Evolutionary conservation across 2,797 vertebrate species (phyloP).

Genomic region (Clarias laeviceps): DNA sequence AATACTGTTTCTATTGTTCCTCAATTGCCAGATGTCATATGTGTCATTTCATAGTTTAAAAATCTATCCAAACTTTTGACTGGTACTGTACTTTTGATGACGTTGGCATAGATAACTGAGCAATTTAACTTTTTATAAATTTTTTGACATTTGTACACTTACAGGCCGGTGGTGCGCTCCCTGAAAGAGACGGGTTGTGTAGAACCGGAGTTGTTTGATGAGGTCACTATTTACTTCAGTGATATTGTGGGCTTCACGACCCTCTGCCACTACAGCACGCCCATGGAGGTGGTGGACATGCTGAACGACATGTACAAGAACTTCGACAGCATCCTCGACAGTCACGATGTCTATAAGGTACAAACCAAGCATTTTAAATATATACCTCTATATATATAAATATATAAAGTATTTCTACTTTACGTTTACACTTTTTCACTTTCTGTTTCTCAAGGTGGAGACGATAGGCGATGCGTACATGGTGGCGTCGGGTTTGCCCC

Average conservation of each 20-base stretch:
- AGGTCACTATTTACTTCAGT: conserved; percentile 97
- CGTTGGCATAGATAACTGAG: not conserved
- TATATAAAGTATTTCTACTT: not conserved
- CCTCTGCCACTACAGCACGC: conserved; percentile 95
- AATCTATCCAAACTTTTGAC: too few relatives aligned
- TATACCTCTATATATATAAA: not conserved
- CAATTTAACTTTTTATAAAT: not conserved
- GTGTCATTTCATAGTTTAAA: too few relatives aligned
- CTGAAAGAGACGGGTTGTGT: conserved; percentile 92
- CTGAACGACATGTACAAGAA: conserved; percentile 96
- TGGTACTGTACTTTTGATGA: not conserved
- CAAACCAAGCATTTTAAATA: not conserved
- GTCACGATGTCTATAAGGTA: conserved; percentile 98
- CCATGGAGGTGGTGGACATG: conserved; percentile 98
- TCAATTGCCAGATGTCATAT: too few relatives aligned
- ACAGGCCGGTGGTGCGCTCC: conserved; percentile 91
- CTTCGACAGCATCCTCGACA: conserved; percentile 94
- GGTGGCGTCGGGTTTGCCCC: conserved; percentile 94
- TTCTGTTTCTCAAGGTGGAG: conserved; percentile 77
- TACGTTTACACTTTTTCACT: too few relatives aligned
- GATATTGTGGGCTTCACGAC: conserved; percentile 98
- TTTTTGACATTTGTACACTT: not conserved
- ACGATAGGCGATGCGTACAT: conserved; percentile 97
- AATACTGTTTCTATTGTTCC: too few relatives aligned
- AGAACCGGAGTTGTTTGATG: conserved; percentile 92